phyloP scores from a whole-genome alignment of 2,888 invertebrate species.

The Pollenia angustigena region DNA sequence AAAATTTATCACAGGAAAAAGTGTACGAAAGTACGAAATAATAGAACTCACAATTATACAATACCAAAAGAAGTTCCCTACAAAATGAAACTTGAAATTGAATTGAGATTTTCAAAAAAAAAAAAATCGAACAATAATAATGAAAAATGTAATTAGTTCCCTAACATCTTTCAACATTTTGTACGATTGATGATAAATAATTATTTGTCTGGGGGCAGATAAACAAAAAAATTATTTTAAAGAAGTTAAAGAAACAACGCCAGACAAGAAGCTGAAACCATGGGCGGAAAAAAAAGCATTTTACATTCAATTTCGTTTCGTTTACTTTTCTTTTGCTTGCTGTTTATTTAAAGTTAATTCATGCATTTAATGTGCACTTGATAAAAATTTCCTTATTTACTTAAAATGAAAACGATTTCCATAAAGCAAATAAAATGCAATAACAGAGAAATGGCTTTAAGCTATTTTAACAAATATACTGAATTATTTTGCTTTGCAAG shows the following conservation, averaged over 20 bases:
- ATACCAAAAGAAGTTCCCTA: constrained; percentile 4
- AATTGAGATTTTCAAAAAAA: constrained; percentile 13
- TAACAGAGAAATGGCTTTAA: constrained; percentile 41
- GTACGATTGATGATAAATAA: constrained; percentile 53
- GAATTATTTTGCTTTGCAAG: neutral
- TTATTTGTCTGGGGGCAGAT: constrained; percentile 26
- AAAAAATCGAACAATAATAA: neutral
- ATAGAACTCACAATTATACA: constrained; percentile 23
- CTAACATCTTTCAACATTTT: constrained; percentile 10
- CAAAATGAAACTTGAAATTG: constrained; percentile 22
- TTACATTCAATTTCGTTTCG: constrained; percentile 16
- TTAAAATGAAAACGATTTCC: constrained; percentile 49
- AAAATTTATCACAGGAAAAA: constrained; percentile 55
- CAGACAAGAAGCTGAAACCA: neutral
- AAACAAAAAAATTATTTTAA: neutral
- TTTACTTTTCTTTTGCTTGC: constrained; percentile 1
- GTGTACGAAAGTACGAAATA: constrained; percentile 12
- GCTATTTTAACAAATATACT: constrained; percentile 32
- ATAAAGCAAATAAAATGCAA: constrained; percentile 39
- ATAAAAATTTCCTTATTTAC: constrained; percentile 46
- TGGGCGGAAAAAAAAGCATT: neutral
- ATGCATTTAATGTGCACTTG: constrained; percentile 66
- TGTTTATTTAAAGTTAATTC: constrained; percentile 46
- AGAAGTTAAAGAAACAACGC: neutral
- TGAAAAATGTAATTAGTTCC: constrained; percentile 50